A percentile compares a stretch with the other conserved stretches of the same genome.
Evolutionary conservation across 1,140 invertebrate species (phyloP).

Genomic region (Nixonia krombeini): DNA sequence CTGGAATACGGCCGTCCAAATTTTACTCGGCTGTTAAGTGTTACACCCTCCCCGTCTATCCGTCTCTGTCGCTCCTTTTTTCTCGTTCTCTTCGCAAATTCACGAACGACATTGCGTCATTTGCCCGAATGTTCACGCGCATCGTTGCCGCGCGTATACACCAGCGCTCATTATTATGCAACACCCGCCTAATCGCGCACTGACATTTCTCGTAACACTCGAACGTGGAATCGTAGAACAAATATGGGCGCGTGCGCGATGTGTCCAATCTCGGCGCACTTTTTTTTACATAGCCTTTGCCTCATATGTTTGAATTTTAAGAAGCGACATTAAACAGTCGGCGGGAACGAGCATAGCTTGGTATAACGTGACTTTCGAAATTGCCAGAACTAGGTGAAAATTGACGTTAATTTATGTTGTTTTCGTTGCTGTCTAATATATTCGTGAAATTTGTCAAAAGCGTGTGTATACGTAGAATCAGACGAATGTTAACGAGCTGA

Average conservation of each 20-base stretch:
- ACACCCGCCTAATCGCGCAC: not conserved
- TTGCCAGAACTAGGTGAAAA: conserved; percentile 37
- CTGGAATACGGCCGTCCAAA: not conserved
- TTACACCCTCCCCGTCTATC: not conserved
- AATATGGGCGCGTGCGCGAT: conserved; percentile 53
- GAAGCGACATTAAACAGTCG: conserved; percentile 19
- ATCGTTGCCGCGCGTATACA: too few relatives aligned
- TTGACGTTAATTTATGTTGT: conserved; percentile 36
- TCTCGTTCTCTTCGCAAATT: too few relatives aligned
- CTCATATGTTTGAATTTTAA: conserved; percentile 55
- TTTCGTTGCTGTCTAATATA: conserved; percentile 34
- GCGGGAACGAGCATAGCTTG: too few relatives aligned
- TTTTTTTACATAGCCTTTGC: conserved; percentile 36
- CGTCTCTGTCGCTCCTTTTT: not conserved
- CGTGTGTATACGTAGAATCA: not conserved
- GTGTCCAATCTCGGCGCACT: conserved; percentile 6
- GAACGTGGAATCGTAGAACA: conserved; percentile 50
- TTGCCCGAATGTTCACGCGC: too few relatives aligned
- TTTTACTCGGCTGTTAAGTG: not conserved
- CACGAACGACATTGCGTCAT: too few relatives aligned
- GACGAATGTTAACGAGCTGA: too few relatives aligned
- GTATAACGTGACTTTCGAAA: conserved; percentile 29
- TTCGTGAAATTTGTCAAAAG: conserved; percentile 20
- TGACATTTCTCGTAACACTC: conserved; percentile 28
- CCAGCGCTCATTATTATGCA: too few relatives aligned